phyloP scores from a whole-genome alignment of 2,888 invertebrate genomes.

The Acanthosepion pharaonis region DNA sequence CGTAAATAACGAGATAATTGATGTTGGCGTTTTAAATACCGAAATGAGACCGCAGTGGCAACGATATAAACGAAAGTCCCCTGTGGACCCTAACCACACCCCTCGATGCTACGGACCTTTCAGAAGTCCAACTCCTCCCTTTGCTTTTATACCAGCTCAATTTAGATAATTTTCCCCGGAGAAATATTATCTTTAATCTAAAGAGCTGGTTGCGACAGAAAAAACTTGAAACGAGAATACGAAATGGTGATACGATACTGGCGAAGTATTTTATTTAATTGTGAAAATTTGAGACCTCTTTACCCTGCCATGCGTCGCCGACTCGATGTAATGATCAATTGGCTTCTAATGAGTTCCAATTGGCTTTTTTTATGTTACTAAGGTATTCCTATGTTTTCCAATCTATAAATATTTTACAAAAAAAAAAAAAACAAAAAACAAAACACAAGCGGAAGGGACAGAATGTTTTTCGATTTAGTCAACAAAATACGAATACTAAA shows the following conservation, averaged over 20 bases:
- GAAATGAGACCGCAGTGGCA: not conserved
- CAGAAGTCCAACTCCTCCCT: not conserved
- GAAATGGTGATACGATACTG: not conserved
- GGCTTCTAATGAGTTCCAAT: too few relatives aligned
- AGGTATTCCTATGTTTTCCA: too few relatives aligned
- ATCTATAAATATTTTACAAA: too few relatives aligned
- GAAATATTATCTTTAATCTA: not conserved
- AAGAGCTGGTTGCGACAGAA: not conserved
- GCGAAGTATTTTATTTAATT: too few relatives aligned
- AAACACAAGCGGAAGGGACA: too few relatives aligned
- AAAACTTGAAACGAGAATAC: not conserved
- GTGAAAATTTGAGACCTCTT: too few relatives aligned
- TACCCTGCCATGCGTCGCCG: too few relatives aligned
- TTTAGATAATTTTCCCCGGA: not conserved
- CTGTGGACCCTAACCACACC: not conserved
- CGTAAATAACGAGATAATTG: not conserved
- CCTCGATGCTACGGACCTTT: not conserved
- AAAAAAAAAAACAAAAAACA: too few relatives aligned
- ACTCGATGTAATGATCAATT: too few relatives aligned
- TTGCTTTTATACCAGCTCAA: not conserved
- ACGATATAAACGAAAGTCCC: not conserved
- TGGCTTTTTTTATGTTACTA: too few relatives aligned
- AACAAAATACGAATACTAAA: too few relatives aligned
- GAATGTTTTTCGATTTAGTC: too few relatives aligned
- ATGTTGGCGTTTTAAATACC: not conserved